Conservation (phyloP, 2,888 invertebrate genomes). For the Drosophila anomalata region DNA sequence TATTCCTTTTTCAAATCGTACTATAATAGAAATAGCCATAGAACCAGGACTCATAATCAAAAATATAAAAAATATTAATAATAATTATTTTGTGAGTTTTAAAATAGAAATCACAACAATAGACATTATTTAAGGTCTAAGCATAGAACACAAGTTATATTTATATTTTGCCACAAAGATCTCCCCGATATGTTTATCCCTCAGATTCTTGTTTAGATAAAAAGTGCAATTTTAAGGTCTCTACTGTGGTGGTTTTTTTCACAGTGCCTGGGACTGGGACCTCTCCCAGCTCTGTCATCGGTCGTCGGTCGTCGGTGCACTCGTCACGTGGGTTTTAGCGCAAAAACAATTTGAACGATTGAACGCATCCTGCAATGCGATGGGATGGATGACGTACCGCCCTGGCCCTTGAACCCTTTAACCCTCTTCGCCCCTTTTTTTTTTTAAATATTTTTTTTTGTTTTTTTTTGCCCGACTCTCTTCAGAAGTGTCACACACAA, state of each 20-base stretch:
- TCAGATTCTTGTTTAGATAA: too few species aligned
- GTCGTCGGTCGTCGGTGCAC: constrained; percentile 53
- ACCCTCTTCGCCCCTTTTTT: constrained; percentile 12
- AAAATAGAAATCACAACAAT: too few species aligned
- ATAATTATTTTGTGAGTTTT: too few species aligned
- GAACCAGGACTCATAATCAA: too few species aligned
- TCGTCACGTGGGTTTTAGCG: constrained; percentile 79
- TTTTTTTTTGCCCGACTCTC: constrained; percentile 46
- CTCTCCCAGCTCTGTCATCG: constrained; percentile 32
- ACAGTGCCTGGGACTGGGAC: constrained; percentile 10
- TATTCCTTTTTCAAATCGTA: too few species aligned
- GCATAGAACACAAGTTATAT: too few species aligned
- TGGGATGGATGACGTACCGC: constrained; percentile 10
- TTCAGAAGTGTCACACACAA: constrained; percentile 72
- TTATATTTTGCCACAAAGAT: too few species aligned
- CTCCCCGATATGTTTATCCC: too few species aligned
- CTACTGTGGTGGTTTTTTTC: background rate
- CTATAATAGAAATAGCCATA: too few species aligned
- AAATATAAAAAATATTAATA: too few species aligned
- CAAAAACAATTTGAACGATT: constrained; percentile 76
- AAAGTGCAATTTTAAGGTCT: too few species aligned
- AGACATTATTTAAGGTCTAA: too few species aligned
- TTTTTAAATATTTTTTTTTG: background rate
- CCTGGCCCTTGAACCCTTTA: constrained; percentile 6
- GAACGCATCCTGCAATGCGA: constrained; percentile 63